Evolutionary conservation across 2,888 invertebrate species (phyloP).

Genomic region (Ecliptopera silaceata): DNA sequence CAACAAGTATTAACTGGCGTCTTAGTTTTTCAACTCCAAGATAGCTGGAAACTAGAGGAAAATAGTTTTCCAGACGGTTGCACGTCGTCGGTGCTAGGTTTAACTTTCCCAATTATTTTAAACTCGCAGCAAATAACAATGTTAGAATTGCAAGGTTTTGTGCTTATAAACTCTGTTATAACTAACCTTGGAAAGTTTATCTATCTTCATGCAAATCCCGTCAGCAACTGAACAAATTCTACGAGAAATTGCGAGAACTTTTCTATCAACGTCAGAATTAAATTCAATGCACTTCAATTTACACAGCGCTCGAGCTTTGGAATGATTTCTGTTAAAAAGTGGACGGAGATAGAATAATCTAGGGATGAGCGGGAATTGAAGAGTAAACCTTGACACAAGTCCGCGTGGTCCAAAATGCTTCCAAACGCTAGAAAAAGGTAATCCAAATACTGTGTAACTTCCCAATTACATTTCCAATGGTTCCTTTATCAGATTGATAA

Average conservation of each 20-base stretch:
- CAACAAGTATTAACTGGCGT: conserved; percentile 36
- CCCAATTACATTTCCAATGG: conserved; percentile 52
- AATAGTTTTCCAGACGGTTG: conserved; percentile 4
- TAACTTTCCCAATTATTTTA: conserved; percentile 10
- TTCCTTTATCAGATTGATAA: conserved; percentile 54
- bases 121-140: conserved; percentile 5
- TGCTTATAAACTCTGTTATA: conserved; percentile 8
- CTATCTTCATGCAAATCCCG: conserved; percentile 19
- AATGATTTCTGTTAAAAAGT: conserved; percentile 61
- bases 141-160: neutral
- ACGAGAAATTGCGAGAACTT: conserved; percentile 43
- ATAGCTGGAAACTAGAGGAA: conserved; percentile 1
- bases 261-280: conserved; percentile 64
- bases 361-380: conserved; percentile 38
- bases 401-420: conserved; percentile 45
- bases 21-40: conserved; percentile 29
- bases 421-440: conserved; percentile 44
- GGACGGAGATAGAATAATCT: conserved; percentile 41
- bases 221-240: conserved; percentile 22
- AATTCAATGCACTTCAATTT: conserved; percentile 64
- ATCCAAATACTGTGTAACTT: conserved; percentile 58
- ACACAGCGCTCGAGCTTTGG: conserved; percentile 41
- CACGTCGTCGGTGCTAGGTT: neutral
- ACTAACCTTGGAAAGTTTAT: neutral
- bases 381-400: conserved; percentile 52